Evolutionary conservation across 2,797 vertebrate genomes (phyloP).

Genomic region (Paedocypris micromegethes): DNA sequence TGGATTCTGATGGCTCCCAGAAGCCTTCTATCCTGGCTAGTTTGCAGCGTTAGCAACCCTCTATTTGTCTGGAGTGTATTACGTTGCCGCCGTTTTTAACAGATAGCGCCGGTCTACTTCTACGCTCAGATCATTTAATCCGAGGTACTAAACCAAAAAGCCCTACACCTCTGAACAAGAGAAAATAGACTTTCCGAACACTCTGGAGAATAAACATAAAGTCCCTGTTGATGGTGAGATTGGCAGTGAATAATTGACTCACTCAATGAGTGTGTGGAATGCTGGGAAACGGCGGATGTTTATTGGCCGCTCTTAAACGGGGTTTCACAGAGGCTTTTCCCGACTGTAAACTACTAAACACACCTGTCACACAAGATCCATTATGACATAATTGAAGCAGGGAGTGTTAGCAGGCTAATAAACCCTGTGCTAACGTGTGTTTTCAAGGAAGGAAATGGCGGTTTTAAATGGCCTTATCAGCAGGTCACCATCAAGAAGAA

Average conservation of each 20-base stretch:
- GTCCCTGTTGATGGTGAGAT: constrained; percentile 28
- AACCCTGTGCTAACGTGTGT: constrained; percentile 52
- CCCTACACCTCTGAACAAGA: neutral
- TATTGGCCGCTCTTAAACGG: constrained; percentile 1
- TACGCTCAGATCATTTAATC: constrained; percentile 13
- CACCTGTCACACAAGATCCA: constrained; percentile 34
- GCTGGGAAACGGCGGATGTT: neutral
- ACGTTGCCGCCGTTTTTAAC: constrained; percentile 23
- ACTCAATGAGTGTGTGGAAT: neutral
- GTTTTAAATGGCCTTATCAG: constrained; percentile 54
- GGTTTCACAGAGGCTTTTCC: constrained; percentile 35
- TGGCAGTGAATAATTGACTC: constrained; percentile 15
- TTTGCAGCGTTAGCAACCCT: constrained; percentile 45
- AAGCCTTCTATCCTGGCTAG: constrained; percentile 25
- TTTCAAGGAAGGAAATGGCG: constrained; percentile 59
- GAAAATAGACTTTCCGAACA: neutral
- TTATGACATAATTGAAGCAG: constrained; percentile 27
- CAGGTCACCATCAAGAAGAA: constrained; percentile 19
- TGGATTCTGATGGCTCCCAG: constrained; percentile 31
- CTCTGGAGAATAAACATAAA: constrained; percentile 21
- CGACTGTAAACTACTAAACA: constrained; percentile 30
- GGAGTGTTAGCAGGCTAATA: constrained; percentile 52
- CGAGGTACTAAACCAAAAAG: constrained; percentile 15
- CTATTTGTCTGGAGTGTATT: constrained; percentile 51
- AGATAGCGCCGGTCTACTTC: constrained; percentile 14